Evolutionary conservation across 1,140 invertebrate species (phyloP).

Genomic region (Leptestheria dahalacensis): DNA sequence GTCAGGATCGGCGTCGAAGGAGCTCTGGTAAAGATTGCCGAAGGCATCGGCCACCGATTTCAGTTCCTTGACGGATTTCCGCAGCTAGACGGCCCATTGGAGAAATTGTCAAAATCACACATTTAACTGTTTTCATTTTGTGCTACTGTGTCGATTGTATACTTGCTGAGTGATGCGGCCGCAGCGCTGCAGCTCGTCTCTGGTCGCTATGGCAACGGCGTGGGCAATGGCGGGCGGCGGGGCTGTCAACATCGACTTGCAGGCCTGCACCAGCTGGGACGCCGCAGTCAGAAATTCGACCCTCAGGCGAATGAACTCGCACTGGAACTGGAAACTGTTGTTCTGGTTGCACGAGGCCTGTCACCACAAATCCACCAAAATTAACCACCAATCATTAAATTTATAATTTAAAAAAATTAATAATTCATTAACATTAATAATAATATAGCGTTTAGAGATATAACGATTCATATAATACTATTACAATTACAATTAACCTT

Average conservation of each 20-base stretch:
- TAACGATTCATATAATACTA: too few relatives aligned
- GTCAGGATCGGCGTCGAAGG: constrained; percentile 80
- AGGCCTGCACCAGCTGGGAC: constrained; percentile 54
- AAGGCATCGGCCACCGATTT: constrained; percentile 57
- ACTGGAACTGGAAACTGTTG: constrained; percentile 54
- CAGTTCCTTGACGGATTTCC: constrained; percentile 60
- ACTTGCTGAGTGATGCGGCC: constrained; percentile 61
- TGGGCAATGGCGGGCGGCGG: constrained; percentile 83
- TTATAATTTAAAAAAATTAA: too few relatives aligned
- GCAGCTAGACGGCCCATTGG: constrained; percentile 33
- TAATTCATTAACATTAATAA: too few relatives aligned
- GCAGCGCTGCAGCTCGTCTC: constrained; percentile 66
- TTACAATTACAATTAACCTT: too few relatives aligned
- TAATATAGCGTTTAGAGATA: too few relatives aligned
- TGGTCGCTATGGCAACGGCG: constrained; percentile 54
- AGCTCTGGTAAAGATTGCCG: constrained; percentile 69
- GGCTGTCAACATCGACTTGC: constrained; percentile 68
- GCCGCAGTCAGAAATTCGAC: constrained; percentile 61
- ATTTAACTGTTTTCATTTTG: too few relatives aligned
- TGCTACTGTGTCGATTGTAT: too few relatives aligned
- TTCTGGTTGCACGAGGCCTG: constrained; percentile 32
- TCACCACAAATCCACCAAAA: constrained; percentile 18
- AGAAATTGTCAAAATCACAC: too few relatives aligned
- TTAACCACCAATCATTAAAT: too few relatives aligned
- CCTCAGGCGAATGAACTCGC: constrained; percentile 55